Evolutionary conservation across 2,113 vertebrate genomes (phyloP), one percentile per base, ranked within the genome.

Genomic region (Gobio gobio): DNA sequence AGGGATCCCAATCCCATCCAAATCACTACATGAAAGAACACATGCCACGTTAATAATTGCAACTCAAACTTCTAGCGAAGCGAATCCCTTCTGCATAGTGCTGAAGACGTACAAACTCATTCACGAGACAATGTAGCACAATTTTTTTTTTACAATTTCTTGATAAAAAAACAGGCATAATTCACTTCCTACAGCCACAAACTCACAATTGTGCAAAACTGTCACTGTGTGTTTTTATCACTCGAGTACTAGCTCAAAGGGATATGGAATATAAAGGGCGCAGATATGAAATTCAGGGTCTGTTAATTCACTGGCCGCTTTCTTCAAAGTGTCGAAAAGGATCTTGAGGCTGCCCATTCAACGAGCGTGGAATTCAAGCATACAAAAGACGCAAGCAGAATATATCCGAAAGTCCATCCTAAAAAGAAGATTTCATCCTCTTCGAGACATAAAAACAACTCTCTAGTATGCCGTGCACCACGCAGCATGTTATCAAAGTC

Each of bases 401-500:
- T 81, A 64, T 87, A 43, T 64, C 16, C 0, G 2, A 70, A 70
- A 82, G 43, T 40, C 66, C 12, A 3, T 56, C 63, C 49, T 58
- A 13, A 56, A 82, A 40, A 72, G 47, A 72, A 18, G 29, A 56
- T 40, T 54, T 72, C 18, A 51, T 43, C 59, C 40, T 29, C n/a
- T 80, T 22, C 3, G 49, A 72, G 61, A 82, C 59, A 49, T 63
- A 24, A 63, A 79, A 63, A 79, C 77, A 79, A 79, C 40, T 26
- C 70, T 49, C 22, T 5, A 74, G 77, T 73, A 91, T 92, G 92
- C 93, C 90, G 90, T 77, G 89, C 90, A 87, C 90, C 86, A 72
- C 85, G 89, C 77, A 91, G 84, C 87, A 84, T 86, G 87, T 88
- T 76, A 90, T 89, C 70, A 36, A 74, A 89, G 85, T 74, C 76